A percentile compares a stretch with the other conserved stretches of the same genome.
phyloP scores from a whole-genome alignment of 2,797 vertebrate genomes.

The Pseudopleuronectes americanus region DNA sequence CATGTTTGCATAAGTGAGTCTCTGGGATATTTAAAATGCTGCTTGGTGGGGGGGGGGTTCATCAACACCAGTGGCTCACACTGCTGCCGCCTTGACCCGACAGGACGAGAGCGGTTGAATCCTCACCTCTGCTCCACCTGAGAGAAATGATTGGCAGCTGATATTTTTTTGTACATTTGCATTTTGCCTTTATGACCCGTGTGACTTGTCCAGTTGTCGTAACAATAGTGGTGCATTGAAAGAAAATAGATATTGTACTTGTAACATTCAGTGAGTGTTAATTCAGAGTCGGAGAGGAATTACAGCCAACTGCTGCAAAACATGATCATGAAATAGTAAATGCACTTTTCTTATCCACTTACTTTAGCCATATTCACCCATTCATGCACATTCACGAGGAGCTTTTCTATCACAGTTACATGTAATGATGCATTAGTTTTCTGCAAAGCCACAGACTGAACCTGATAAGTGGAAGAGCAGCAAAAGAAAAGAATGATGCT shows the following conservation, averaged over 20 bases:
- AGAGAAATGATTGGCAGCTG: slow-evolving; percentile 13
- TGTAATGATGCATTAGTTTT: neutral
- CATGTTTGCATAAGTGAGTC: slow-evolving; percentile 2
- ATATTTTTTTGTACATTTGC: slow-evolving; percentile 3
- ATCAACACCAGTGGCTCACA: slow-evolving; percentile 21
- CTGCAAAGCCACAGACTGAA: neutral
- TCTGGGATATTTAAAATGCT: neutral
- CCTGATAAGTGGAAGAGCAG: neutral
- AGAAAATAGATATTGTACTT: neutral
- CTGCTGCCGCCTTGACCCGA: slow-evolving; percentile 11
- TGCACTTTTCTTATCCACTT: neutral
- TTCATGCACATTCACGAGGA: neutral
- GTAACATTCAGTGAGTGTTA: neutral
- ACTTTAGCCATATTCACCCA: neutral
- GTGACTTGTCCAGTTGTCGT: neutral
- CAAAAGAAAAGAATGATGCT: slow-evolving; percentile 9
- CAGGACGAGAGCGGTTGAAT: slow-evolving; percentile 44
- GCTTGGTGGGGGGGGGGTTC: slow-evolving; percentile 2
- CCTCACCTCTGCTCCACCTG: slow-evolving; percentile 42
- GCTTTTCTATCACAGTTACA: neutral
- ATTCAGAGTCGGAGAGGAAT: slow-evolving; percentile 14
- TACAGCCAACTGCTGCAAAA: slow-evolving; percentile 13
- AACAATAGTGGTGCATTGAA: neutral
- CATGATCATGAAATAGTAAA: neutral
- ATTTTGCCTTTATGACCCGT: slow-evolving; percentile 1